phyloP scores from a whole-genome alignment of 2,888 invertebrate genomes.

The Andrena haemorrhoa region DNA sequence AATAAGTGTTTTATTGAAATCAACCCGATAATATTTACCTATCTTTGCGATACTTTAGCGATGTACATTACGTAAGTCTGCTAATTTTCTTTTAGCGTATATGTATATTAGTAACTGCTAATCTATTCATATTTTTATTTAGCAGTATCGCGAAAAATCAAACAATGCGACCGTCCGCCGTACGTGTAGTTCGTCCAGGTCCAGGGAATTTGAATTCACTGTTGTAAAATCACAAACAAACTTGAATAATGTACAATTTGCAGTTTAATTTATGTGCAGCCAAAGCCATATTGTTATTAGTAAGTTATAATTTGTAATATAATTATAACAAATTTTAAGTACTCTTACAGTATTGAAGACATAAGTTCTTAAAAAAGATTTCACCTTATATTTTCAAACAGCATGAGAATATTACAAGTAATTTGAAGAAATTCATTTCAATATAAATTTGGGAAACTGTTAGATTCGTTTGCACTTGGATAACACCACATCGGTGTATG shows the following conservation, averaged over 20 bases:
- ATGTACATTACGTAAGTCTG: constrained; percentile 41
- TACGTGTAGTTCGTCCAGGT: neutral
- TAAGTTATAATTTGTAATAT: neutral
- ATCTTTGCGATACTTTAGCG: neutral
- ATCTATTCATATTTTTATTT: neutral
- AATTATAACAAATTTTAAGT: neutral
- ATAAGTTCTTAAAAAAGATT: neutral
- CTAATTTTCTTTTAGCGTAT: neutral
- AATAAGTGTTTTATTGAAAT: neutral
- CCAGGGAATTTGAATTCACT: neutral
- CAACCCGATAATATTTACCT: neutral
- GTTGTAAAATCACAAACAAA: neutral
- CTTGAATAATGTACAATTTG: neutral
- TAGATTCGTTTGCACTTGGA: neutral
- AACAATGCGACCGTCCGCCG: neutral
- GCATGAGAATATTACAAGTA: neutral
- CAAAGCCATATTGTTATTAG: neutral
- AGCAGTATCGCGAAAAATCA: neutral
- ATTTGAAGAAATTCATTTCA: neutral
- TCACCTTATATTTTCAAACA: neutral
- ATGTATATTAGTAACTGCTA: neutral
- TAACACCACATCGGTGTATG: neutral
- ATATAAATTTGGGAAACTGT: neutral
- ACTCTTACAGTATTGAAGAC: neutral
- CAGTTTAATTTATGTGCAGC: neutral